Evolutionary conservation across 1,140 invertebrate genomes (phyloP).

Genomic region (Chironomus tepperi): DNA sequence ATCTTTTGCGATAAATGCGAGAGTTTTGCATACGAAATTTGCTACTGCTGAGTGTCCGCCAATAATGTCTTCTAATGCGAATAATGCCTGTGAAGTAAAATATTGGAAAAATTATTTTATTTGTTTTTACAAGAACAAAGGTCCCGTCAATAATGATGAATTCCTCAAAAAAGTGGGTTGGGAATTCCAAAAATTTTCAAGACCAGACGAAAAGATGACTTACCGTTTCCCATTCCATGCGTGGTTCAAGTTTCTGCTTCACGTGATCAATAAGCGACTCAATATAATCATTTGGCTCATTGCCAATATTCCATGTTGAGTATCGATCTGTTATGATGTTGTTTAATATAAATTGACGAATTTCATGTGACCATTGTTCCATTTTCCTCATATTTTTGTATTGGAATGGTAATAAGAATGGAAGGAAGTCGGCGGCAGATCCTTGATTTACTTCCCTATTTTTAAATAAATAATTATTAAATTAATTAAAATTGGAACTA

Average conservation of each 20-base stretch:
- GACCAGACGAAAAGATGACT: not conserved
- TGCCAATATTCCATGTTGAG: slow-evolving; percentile 43
- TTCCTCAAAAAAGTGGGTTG: not conserved
- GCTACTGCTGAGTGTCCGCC: slow-evolving; percentile 75
- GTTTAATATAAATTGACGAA: slow-evolving; percentile 58
- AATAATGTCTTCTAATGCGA: slow-evolving; percentile 68
- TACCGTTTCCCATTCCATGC: slow-evolving; percentile 45
- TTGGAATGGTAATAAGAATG: slow-evolving; percentile 63
- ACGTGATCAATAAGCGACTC: slow-evolving; percentile 58
- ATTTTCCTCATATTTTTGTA: slow-evolving; percentile 54
- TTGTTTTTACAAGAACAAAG: no score
- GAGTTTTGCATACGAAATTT: slow-evolving; percentile 62
- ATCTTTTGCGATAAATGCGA: slow-evolving; percentile 53
- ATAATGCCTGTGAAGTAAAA: slow-evolving; percentile 41
- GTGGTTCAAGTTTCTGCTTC: slow-evolving; percentile 42
- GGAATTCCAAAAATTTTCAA: no score
- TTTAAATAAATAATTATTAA: no score
- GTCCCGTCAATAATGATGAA: no score
- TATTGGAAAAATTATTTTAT: not conserved
- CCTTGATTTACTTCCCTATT: slow-evolving; percentile 67
- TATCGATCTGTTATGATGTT: slow-evolving; percentile 53
- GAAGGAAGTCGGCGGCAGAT: slow-evolving; percentile 73
- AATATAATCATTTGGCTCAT: slow-evolving; percentile 53
- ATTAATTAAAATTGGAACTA: no score
- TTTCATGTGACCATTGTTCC: slow-evolving; percentile 51